phyloP scores from a whole-genome alignment of 2,797 vertebrate species.

The Syncerus caffer region DNA sequence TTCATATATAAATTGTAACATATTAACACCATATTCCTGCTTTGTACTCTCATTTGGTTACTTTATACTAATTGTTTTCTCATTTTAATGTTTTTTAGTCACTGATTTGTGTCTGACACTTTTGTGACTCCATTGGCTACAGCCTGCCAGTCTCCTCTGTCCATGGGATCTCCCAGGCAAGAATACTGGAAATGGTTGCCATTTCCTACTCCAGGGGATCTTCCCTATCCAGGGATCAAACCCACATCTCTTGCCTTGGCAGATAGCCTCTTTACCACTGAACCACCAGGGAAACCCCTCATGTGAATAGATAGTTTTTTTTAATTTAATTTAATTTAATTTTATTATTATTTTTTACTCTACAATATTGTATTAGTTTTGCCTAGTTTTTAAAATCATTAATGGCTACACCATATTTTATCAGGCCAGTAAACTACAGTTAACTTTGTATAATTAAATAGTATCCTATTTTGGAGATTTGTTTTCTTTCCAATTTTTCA shows the following conservation, averaged over 20 bases:
- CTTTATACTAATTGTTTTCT: not conserved
- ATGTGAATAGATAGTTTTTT: not conserved
- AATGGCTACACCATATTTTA: not conserved
- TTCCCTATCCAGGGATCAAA: not conserved
- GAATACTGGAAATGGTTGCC: not conserved
- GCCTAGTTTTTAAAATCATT: not conserved
- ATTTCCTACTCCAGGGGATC: not conserved
- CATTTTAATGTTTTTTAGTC: not conserved
- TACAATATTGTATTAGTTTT: no score
- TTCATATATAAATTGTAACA: not conserved
- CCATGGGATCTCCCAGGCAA: not conserved
- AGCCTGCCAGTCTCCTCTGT: not conserved
- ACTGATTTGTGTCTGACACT: not conserved
- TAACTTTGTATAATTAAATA: not conserved
- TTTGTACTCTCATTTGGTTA: not conserved
- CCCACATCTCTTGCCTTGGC: not conserved
- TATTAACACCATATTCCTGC: not conserved
- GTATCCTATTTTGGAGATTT: not conserved
- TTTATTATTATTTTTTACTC: no score
- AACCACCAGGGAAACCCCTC: not conserved
- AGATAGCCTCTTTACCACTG: not conserved
- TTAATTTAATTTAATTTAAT: no score
- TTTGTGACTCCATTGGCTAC: not conserved
- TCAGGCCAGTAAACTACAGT: not conserved
- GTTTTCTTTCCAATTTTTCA: not conserved